Percentiles rank a stretch among this genome's conserved stretches.
Evolutionary conservation across 2,113 vertebrate species (phyloP).

Genomic region (Bubo scandiacus): DNA sequence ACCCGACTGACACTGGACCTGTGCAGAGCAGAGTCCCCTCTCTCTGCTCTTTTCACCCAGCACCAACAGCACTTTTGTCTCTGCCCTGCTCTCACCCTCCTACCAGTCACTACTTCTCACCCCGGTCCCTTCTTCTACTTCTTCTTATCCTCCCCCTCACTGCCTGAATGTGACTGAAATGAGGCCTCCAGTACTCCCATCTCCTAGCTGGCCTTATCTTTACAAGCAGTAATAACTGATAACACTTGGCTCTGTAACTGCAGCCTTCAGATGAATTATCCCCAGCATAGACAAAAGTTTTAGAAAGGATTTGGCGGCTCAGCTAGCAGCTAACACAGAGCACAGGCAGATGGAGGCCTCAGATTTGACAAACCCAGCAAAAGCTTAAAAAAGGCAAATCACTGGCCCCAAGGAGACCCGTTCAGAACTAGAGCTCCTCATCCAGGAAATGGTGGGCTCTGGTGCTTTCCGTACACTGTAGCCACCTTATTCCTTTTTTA

Average conservation of each 20-base stretch:
- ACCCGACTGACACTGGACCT: fast-evolving
- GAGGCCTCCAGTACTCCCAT: neutral
- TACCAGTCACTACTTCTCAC: too few species aligned
- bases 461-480: neutral
- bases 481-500: neutral
- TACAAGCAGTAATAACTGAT: neutral
- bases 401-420: neutral
- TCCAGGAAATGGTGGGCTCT: neutral
- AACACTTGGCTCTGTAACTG: neutral
- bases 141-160: neutral
- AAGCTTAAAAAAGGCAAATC: neutral
- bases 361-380: neutral
- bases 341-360: neutral
- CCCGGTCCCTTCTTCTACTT: neutral
- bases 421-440: neutral
- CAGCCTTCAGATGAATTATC: constrained; percentile 24
- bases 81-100: neutral
- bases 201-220: neutral
- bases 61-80: neutral
- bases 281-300: neutral
- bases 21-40: neutral
- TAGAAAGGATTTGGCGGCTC: constrained; percentile 29
- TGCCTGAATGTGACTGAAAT: neutral
- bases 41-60: neutral
- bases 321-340: neutral